Evolutionary conservation across 2,113 vertebrate genomes (phyloP).

Genomic region (Fregata magnificens): DNA sequence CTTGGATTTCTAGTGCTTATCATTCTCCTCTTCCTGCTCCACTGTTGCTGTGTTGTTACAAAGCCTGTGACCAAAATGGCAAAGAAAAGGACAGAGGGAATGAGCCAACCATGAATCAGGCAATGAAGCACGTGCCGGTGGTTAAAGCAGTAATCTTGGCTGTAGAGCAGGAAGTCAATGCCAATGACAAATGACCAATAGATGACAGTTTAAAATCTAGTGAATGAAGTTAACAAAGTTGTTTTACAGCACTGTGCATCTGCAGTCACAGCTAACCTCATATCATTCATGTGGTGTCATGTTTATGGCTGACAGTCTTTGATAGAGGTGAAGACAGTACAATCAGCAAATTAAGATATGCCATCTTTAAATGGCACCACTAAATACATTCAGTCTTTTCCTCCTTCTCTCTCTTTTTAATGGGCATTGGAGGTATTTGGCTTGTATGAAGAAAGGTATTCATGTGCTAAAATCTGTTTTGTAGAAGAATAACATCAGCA

Average conservation of each 20-base stretch:
- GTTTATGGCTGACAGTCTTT: neutral
- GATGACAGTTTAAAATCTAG: constrained; percentile 29
- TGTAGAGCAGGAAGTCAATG: neutral
- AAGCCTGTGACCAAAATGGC: neutral
- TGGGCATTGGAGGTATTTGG: neutral
- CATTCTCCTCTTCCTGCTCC: neutral
- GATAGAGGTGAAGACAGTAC: neutral
- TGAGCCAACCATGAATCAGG: neutral
- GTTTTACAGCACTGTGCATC: neutral
- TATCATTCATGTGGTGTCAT: neutral
- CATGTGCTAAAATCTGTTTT: neutral
- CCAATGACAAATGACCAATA: constrained; percentile 24
- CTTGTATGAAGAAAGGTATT: neutral
- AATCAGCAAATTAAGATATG: neutral
- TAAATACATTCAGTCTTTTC: neutral
- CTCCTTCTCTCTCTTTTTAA: neutral
- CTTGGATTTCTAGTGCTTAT: neutral
- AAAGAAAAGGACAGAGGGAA: neutral
- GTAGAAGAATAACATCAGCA: neutral
- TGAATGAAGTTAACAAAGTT: constrained; percentile 14
- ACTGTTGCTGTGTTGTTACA: neutral
- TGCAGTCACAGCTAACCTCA: neutral
- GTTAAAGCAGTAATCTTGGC: neutral
- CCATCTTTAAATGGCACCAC: neutral
- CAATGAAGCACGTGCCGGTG: neutral